These are phyloP conservation scores for Meriones psammophilus DNA, from an alignment of 2,797 vertebrate genomes.

Conservation along the genomic window DNA sequence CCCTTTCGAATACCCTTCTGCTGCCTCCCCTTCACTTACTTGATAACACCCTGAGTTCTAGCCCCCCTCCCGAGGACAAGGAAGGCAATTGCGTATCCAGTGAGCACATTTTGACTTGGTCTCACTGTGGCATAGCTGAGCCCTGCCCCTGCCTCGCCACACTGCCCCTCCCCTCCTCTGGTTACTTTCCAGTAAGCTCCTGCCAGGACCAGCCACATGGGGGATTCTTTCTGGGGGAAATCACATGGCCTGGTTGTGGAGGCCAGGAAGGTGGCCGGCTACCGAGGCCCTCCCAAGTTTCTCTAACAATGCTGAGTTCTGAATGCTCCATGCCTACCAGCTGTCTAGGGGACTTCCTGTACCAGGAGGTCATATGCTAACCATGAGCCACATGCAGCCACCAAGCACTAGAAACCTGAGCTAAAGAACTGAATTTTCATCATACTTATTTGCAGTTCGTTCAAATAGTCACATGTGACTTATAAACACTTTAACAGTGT, in stretches of 20 bases:
- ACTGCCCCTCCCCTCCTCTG: background rate
- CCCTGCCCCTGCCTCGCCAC: background rate
- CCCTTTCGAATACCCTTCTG: background rate
- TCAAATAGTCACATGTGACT: background rate
- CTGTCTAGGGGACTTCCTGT: background rate
- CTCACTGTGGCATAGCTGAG: conserved; percentile 54
- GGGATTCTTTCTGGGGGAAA: conserved; percentile 33
- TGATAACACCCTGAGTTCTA: conserved; percentile 71
- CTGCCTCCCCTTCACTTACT: conserved; percentile 14
- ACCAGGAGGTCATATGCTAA: background rate
- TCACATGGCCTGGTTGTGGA: background rate
- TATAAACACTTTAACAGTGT: fast-evolving
- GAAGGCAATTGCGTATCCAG: conserved; percentile 67
- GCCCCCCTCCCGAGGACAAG: conserved; percentile 58
- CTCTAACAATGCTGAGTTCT: background rate
- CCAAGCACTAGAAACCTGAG: background rate
- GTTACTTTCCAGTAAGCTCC: background rate
- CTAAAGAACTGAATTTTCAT: background rate
- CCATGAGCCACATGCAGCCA: fast-evolving
- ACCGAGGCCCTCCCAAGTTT: background rate
- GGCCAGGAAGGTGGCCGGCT: background rate
- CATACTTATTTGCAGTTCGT: too few species aligned
- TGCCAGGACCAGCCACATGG: conserved; percentile 18
- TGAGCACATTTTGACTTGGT: conserved; percentile 67
- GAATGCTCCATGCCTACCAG: fast-evolving